These are phyloP conservation scores for Antrozous pallidus DNA, from an alignment of 2,797 vertebrate species.

Conservation along the genomic window DNA sequence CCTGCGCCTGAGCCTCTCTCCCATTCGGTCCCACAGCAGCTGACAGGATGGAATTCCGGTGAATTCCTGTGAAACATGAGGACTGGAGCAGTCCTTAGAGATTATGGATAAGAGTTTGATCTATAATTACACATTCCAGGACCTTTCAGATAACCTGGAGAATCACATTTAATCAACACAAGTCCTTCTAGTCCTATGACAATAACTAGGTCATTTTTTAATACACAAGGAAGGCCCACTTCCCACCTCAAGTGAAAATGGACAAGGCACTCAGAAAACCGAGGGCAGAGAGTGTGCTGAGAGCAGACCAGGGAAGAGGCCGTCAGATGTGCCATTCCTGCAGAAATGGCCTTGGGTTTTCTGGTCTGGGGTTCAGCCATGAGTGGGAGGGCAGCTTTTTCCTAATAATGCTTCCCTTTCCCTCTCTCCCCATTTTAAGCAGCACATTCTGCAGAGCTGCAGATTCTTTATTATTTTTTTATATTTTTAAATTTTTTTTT, in stretches of 20 bases:
- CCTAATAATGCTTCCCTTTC: background rate
- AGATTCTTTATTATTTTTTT: too few relatives aligned
- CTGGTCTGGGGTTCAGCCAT: rapidly evolving
- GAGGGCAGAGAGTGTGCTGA: background rate
- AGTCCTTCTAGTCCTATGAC: background rate
- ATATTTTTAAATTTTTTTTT: too few relatives aligned
- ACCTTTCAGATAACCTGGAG: background rate
- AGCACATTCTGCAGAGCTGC: rapidly evolving
- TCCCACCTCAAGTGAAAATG: background rate
- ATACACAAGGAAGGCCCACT: background rate
- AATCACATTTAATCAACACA: background rate
- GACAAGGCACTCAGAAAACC: background rate
- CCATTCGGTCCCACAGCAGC: background rate
- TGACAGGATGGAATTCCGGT: background rate
- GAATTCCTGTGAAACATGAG: background rate
- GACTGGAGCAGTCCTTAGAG: background rate
- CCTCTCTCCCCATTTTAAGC: background rate
- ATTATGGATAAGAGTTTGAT: background rate
- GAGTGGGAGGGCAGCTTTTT: too few relatives aligned
- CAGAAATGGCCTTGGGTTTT: rapidly evolving
- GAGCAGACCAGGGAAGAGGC: too few relatives aligned
- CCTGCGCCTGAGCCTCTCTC: background rate
- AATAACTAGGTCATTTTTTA: background rate
- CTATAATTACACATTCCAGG: background rate
- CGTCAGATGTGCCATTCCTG: rapidly evolving